Evolutionary conservation across 2,888 invertebrate species (phyloP), one percentile per base, ranked within the genome.

Genomic region (Trisateles emortualis): DNA sequence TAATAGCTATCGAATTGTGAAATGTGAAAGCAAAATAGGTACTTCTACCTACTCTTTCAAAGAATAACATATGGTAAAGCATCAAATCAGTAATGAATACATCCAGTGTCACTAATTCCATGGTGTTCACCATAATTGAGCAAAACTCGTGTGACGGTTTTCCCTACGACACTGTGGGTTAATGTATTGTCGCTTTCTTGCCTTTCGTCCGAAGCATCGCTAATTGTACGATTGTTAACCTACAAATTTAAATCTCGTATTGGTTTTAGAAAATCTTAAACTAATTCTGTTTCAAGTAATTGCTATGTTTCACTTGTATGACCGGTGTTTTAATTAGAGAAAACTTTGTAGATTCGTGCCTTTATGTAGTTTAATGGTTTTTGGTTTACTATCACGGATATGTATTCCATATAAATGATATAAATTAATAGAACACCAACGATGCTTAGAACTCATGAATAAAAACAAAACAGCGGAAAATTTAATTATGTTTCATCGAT

Each of bases 111-210:
- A 67, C n/a, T 79, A 79, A 36, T 49, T 79, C 81, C 22, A 43
- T 33, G 83, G 52, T 57, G 58, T 68, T 76, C 72, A 76, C 79
- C 83, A 85, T 88, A 88, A 88, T 89, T 87, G 86, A 86, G 81
- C 86, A 86, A 83, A 89, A 86, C 84, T 84, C 81, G 86, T 88
- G 85, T 88, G 88, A 88, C 86, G 82, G 77, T 89, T 90, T 89
- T 88, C 88, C 88, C 85, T 87, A 82, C 82, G 80, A 83, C 82
- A 78, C 83, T 83, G 80, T 86, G 81, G 87, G 88, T 86, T 87
- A 88, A 88, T 86, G 86, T 80, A 86, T 89, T 85, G 84, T 86
- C 84, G 79, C 90, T 91, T 90, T 92, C 91, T 88, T 89, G 74
- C 66, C 80, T 83, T 76, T 83, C 80, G 83, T 80, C 81, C 72